Evolutionary conservation across 2,797 vertebrate species (phyloP).

Genomic region (Acropternis orthonyx): DNA sequence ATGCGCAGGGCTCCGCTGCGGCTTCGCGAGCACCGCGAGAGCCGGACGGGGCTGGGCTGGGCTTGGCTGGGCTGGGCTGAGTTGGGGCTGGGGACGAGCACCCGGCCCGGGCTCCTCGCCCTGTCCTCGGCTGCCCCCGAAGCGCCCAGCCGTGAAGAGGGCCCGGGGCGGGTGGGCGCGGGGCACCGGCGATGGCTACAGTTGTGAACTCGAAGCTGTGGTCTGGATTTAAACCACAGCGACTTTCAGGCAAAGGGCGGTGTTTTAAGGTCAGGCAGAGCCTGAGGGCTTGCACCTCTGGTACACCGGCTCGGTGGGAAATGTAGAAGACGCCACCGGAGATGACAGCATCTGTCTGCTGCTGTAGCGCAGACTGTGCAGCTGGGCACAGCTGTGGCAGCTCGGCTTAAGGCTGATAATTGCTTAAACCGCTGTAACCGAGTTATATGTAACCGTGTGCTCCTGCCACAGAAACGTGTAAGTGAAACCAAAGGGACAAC

Average conservation of each 20-base stretch:
- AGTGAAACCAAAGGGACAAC: background rate
- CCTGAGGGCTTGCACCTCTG: too few species aligned
- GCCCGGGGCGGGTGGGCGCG: background rate
- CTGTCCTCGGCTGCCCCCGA: background rate
- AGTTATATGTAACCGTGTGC: rapidly evolving
- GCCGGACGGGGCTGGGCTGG: background rate
- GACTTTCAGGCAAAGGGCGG: background rate
- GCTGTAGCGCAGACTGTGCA: background rate
- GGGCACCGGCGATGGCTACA: background rate
- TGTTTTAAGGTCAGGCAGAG: background rate
- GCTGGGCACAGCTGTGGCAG: background rate
- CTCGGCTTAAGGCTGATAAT: background rate
- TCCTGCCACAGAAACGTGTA: background rate
- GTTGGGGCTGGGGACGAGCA: rapidly evolving
- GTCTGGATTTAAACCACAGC: background rate
- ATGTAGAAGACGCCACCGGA: background rate
- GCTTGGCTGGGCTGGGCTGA: background rate
- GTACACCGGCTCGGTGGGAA: background rate
- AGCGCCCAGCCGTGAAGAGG: background rate
- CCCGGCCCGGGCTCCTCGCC: background rate
- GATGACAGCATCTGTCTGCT: background rate
- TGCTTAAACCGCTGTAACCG: background rate
- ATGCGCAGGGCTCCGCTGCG: too few species aligned
- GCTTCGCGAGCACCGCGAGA: background rate
- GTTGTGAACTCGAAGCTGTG: background rate